Conservation (phyloP, 2,113 vertebrate genomes). For the Trogon surrucura region DNA sequence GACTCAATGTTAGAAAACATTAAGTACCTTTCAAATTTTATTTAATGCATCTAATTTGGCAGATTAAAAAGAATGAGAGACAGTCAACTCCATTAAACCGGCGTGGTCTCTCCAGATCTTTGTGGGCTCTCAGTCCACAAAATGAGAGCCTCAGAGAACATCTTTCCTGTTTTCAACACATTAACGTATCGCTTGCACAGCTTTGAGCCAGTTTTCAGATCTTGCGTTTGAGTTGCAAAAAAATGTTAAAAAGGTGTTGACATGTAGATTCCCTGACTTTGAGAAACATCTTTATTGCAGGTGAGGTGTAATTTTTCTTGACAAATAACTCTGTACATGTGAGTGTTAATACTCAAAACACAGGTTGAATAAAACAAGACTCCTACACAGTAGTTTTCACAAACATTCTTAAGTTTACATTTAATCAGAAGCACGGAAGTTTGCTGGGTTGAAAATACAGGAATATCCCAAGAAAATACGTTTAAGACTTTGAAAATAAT, state of each 20-base stretch:
- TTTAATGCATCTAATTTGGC: neutral
- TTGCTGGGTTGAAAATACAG: neutral
- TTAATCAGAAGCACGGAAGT: conserved; percentile 28
- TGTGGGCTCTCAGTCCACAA: neutral
- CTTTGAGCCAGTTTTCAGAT: neutral
- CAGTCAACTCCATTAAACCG: neutral
- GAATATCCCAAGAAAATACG: neutral
- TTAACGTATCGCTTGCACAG: neutral
- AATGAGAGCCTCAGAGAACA: neutral
- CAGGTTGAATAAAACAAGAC: neutral
- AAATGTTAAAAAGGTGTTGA: neutral
- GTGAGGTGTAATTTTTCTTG: neutral
- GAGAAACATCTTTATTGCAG: neutral
- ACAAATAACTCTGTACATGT: neutral
- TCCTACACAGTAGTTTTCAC: neutral
- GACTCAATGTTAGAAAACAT: neutral
- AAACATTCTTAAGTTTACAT: neutral
- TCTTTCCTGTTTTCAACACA: neutral
- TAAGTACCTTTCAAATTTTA: neutral
- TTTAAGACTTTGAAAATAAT: conserved; percentile 26
- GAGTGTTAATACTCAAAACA: neutral
- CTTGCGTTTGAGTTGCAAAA: neutral
- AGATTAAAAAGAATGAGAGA: neutral
- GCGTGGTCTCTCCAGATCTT: neutral
- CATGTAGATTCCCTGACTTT: neutral